These are phyloP conservation scores for Lepeophtheirus salmonis DNA, from an alignment of 1,140 invertebrate species.

Conservation along the genomic window DNA sequence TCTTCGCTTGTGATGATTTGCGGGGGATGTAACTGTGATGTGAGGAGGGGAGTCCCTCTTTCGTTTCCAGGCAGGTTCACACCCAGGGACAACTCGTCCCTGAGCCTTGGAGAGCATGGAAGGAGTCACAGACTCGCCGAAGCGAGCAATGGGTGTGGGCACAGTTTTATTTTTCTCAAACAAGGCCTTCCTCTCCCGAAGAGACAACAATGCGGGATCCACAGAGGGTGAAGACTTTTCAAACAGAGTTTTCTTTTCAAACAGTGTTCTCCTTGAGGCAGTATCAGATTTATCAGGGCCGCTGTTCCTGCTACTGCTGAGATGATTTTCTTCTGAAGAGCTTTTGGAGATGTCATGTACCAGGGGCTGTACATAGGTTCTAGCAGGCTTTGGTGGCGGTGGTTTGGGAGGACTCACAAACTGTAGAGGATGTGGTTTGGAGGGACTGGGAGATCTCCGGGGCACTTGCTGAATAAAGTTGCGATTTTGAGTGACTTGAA, in stretches of 20 bases:
- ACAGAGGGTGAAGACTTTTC: background rate
- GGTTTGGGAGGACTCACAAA: conserved; percentile 10
- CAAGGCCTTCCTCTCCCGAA: conserved; percentile 5
- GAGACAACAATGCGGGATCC: conserved; percentile 17
- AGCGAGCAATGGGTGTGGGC: conserved; percentile 15
- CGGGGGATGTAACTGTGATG: background rate
- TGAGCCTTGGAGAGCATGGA: conserved; percentile 12
- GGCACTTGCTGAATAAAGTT: background rate
- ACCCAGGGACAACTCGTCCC: background rate
- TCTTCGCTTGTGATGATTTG: background rate
- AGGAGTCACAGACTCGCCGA: conserved; percentile 16
- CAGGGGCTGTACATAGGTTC: background rate
- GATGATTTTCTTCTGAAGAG: no score
- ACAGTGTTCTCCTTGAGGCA: background rate
- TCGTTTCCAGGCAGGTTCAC: conserved; percentile 4
- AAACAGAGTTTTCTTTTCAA: conserved; percentile 13
- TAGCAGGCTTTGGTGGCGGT: conserved; percentile 1
- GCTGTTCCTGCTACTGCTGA: no score
- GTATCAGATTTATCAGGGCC: no score
- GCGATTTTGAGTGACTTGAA: background rate
- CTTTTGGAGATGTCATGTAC: background rate
- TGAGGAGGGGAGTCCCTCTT: no score
- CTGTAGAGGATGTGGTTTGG: conserved; percentile 16
- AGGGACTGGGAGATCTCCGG: background rate
- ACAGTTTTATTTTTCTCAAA: conserved; percentile 15